Evolutionary conservation across 2,113 vertebrate genomes (phyloP), one percentile per base, ranked within the genome.

Genomic region (Lasiurus cinereus): DNA sequence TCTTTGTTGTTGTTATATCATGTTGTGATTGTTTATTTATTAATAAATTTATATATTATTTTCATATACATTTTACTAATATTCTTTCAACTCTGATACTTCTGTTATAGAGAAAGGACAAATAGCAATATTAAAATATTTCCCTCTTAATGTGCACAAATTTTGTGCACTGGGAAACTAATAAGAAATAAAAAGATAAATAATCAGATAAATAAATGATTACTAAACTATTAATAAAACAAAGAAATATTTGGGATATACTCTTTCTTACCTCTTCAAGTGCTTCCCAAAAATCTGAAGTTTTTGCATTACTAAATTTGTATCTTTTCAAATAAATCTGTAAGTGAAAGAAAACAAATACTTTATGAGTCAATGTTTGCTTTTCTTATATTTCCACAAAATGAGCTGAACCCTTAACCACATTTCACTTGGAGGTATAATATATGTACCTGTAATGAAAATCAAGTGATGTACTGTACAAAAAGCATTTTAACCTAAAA

Each of bases 241-340:
- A 48, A 93, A 93, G 13, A 82, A 91, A 72, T 16, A 79, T 39
- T 19, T 80, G 31, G 73, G 21, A 14, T 22, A 15, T 29, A 33
- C 21, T 62, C 8, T 88, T 89, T 92, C 96, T 74, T 98, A 99
- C 99, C 88, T 67, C 33, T 95, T 98, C 97, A 22, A 99, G 98
- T 16, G 99, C 98, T 39, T 83, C 86, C 99, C 99, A 99, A 98
- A 99, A 99, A 91, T 99, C 98, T 16, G 98, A 84, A 5, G 99
- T 99, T 97, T 99, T 99, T 83, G 99, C 99, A 77, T 99, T 99
- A 94, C 95, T 56, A 95, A 99, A 99, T 3, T 96, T 0, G 72
- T 98, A 21, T 9, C 97, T 97, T 90, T 97, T 80, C 97, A 99
- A 97, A 96, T 99, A 99, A 74, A 74, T 97, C 99, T 99, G 98